Evolutionary conservation across 92 coral and sea anemone species (phyloP).

Genomic region (Ricordea florida): DNA sequence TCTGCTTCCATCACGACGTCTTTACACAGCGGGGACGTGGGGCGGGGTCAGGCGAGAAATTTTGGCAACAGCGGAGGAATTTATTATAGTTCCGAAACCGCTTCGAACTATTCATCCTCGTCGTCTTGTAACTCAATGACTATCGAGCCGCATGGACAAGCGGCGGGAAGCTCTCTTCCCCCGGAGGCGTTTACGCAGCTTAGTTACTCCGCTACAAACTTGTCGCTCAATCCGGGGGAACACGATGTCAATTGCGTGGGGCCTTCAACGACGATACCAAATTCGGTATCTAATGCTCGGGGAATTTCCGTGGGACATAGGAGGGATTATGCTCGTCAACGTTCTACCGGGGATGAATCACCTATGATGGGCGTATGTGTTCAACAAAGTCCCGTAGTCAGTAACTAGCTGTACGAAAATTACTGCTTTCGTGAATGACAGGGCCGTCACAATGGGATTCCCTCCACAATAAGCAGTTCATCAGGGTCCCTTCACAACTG

Average conservation of each 20-base stretch:
- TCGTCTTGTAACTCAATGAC: conserved; percentile 84
- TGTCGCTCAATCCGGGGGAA: conserved; percentile 60
- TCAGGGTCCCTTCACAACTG: too few relatives aligned
- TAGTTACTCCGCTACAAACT: conserved; percentile 63
- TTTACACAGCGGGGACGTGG: conserved; percentile 77
- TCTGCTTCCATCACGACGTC: conserved; percentile 79
- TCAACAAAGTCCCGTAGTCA: conserved; percentile 97
- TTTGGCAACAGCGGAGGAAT: conserved; percentile 72
- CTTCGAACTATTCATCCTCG: conserved; percentile 87
- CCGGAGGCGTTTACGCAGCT: conserved; percentile 58
- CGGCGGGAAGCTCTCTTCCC: conserved; percentile 33
- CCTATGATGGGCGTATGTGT: conserved; percentile 99
- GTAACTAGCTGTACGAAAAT: conserved; percentile 58
- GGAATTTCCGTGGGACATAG: conserved; percentile 72
- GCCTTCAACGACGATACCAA: conserved; percentile 64
- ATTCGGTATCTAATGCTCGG: conserved; percentile 79
- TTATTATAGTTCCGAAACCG: conserved; percentile 86
- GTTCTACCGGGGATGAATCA: conserved; percentile 91
- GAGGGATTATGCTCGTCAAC: conserved; percentile 81
- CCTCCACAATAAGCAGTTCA: too few relatives aligned
- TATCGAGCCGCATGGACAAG: conserved; percentile 69
- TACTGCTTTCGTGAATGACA: background rate
- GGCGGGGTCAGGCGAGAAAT: conserved; percentile 72
- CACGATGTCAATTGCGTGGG: conserved; percentile 61
- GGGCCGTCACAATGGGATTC: too few relatives aligned